phyloP scores from a whole-genome alignment of 35 echinoderm and acorn worm species.

The Ophioderma brevispina region DNA sequence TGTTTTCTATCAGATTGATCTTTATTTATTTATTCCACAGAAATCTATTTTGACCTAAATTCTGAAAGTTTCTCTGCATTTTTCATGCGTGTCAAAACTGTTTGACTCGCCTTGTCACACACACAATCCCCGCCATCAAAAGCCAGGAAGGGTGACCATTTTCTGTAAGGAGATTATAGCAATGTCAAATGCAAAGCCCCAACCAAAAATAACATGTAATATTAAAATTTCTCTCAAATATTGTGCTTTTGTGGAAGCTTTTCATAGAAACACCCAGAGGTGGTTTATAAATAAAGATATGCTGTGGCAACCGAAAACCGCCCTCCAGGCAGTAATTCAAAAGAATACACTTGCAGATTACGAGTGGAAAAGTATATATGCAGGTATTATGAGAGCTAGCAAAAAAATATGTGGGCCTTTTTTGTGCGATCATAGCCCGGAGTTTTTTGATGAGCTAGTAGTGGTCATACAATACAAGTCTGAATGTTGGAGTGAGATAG shows the following conservation, averaged over 20 bases:
- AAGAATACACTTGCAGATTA: slow-evolving; percentile 9
- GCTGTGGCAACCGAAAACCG: neutral
- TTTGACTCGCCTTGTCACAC: neutral
- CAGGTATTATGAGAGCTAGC: neutral
- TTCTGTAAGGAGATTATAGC: neutral
- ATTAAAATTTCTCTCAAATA: slow-evolving; percentile 8
- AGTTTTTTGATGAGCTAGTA: neutral
- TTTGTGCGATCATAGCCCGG: neutral
- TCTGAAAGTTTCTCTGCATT: neutral
- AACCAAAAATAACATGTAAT: slow-evolving; percentile 6
- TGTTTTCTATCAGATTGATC: neutral
- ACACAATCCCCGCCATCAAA: neutral
- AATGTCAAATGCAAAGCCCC: neutral
- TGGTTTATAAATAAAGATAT: slow-evolving; percentile 10
- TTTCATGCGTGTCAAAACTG: slow-evolving; percentile 2
- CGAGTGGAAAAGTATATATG: slow-evolving; percentile 10
- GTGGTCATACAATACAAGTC: neutral
- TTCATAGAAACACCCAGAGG: neutral
- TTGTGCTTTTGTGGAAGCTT: neutral
- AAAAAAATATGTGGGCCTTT: neutral
- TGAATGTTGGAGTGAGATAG: neutral
- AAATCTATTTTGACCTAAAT: slow-evolving; percentile 11
- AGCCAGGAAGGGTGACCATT: neutral
- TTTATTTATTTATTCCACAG: slow-evolving; percentile 3
- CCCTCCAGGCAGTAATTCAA: neutral